phyloP scores from a whole-genome alignment of 2,113 vertebrate genomes.

The Ochotona princeps region DNA sequence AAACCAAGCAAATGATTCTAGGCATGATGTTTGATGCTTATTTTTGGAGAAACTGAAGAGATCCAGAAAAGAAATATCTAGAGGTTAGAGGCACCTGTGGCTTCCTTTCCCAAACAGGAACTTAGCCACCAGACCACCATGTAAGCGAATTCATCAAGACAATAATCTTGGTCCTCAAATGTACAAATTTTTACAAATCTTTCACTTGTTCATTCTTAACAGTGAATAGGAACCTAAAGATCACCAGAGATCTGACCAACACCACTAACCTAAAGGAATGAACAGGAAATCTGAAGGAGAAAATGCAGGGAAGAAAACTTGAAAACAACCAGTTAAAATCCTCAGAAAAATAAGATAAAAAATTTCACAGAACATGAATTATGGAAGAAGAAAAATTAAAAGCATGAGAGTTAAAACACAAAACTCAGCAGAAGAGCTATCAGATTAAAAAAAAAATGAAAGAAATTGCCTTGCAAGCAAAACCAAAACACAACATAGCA shows the following conservation, averaged over 20 bases:
- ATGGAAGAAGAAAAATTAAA: constrained; percentile 14
- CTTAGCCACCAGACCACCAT: not conserved
- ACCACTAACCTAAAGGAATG: constrained; percentile 2
- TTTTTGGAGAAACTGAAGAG: constrained; percentile 35
- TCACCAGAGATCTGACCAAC: not conserved
- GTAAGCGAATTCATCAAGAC: not conserved
- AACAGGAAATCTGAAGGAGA: not conserved
- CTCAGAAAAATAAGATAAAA: constrained; percentile 20
- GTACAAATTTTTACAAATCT: not conserved
- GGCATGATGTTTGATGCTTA: not conserved
- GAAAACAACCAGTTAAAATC: not conserved
- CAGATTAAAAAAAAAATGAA: not conserved
- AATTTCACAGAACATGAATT: not conserved
- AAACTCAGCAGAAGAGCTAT: not conserved
- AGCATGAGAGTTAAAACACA: not conserved
- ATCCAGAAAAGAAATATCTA: not conserved
- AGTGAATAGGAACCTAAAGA: constrained; percentile 29
- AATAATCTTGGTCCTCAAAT: not conserved
- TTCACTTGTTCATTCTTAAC: constrained; percentile 34
- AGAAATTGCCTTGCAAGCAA: not conserved
- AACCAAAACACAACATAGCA: not conserved
- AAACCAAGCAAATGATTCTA: not conserved
- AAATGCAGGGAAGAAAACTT: not conserved
- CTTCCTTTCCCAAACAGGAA: not conserved
- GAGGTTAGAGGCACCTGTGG: not conserved